These are phyloP conservation scores for Drosophila quasianomalipes DNA, from an alignment of 2,888 invertebrate species.

Conservation along the genomic window DNA sequence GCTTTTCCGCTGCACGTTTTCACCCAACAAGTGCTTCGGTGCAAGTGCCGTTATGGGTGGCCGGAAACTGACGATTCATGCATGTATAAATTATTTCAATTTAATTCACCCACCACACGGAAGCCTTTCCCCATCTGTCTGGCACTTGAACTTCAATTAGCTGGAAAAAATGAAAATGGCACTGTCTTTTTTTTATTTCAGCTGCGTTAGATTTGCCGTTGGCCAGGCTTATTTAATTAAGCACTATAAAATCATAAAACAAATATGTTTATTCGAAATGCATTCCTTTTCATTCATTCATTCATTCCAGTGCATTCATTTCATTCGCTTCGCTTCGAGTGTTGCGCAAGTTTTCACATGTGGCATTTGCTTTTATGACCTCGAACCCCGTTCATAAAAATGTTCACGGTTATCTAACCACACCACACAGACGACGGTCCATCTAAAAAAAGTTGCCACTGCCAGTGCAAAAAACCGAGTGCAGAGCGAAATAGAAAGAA, in stretches of 20 bases:
- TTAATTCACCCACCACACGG: conserved; percentile 21
- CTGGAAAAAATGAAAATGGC: conserved; percentile 34
- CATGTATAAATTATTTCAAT: conserved; percentile 49
- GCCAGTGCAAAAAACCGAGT: conserved; percentile 7
- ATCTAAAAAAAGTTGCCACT: conserved; percentile 7
- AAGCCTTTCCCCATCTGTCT: conserved; percentile 3
- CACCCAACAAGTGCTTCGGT: not conserved
- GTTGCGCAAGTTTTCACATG: conserved; percentile 40
- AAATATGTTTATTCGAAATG: conserved; percentile 31
- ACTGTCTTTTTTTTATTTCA: conserved; percentile 1
- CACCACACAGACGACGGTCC: conserved; percentile 17
- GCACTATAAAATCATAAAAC: conserved; percentile 45
- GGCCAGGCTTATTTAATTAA: conserved; percentile 47
- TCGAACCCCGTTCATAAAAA: conserved; percentile 31
- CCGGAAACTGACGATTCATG: conserved; percentile 26
- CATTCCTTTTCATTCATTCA: conserved; percentile 37
- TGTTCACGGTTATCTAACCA: conserved; percentile 62
- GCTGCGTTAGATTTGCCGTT: not conserved
- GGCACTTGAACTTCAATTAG: conserved; percentile 55
- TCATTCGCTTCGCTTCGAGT: conserved; percentile 13
- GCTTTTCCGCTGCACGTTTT: conserved; percentile 30
- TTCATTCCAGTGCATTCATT: conserved; percentile 16
- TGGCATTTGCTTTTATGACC: conserved; percentile 61
- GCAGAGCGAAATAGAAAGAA: not conserved
- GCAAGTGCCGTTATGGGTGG: not conserved